phyloP scores from a whole-genome alignment of 2,797 vertebrate species.

The Crotalus adamanteus region DNA sequence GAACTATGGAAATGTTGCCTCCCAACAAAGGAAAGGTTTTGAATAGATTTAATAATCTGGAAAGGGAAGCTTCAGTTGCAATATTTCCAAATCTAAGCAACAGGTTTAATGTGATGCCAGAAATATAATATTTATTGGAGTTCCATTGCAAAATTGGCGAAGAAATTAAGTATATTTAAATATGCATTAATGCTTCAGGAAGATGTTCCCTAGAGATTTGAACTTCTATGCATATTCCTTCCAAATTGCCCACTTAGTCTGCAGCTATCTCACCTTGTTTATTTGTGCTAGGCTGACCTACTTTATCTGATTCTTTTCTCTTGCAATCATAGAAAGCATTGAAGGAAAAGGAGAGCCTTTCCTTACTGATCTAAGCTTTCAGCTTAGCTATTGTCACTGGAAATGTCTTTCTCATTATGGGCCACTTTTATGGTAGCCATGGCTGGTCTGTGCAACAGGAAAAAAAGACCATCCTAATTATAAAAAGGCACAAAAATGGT shows the following conservation, averaged over 20 bases:
- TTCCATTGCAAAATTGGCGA: background rate
- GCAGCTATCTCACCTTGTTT: constrained; percentile 31
- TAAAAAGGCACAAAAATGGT: background rate
- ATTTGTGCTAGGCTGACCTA: constrained; percentile 14
- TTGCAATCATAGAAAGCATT: background rate
- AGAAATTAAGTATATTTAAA: constrained; percentile 11
- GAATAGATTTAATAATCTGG: constrained; percentile 21
- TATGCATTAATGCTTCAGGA: constrained; percentile 20
- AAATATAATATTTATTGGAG: constrained; percentile 24
- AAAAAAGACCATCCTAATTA: background rate
- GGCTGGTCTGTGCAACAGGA: background rate
- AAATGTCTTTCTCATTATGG: background rate
- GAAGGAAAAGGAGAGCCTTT: background rate
- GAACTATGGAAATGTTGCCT: background rate
- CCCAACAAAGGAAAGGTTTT: constrained; percentile 12
- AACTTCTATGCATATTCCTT: constrained; percentile 9
- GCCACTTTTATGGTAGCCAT: fast-evolving
- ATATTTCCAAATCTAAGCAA: constrained; percentile 22
- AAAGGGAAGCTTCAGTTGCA: constrained; percentile 9
- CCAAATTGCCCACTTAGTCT: constrained; percentile 1
- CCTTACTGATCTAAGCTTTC: background rate
- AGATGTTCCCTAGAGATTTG: constrained; percentile 19
- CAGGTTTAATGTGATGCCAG: constrained; percentile 2
- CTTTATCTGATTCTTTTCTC: constrained; percentile 30
- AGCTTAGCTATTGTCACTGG: background rate